Evolutionary conservation across 2,113 vertebrate genomes (phyloP), one percentile per base, ranked within the genome.

Genomic region (Rhodinocichla rosea): DNA sequence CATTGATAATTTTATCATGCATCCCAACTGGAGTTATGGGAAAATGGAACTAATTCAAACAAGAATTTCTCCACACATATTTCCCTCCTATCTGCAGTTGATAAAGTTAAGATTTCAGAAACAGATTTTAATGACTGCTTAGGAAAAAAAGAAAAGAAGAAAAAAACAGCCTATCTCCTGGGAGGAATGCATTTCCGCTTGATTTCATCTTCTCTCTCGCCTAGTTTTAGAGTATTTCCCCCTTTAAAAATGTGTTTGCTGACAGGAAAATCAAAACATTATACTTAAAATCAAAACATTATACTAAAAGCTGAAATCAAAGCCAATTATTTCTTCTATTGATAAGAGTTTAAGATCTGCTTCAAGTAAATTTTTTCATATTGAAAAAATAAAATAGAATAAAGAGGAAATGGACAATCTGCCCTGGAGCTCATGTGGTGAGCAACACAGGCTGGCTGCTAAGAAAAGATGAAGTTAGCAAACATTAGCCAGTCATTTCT

Each of bases 1-100:
- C 97, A 98, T 97, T 98, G 97, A 98, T 98, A 97, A 98, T 97
- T 97, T 98, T 97, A 98, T 98, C 97, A 93, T 97, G 97, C 89
- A 89, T 85, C 96, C 73, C 88, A 92, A 95, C 22, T 80, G 90
- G 78, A 97, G 95, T 96, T 94, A 97, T 82, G 89, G 91, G 93
- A 97, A 98, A 95, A 94, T 92, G 90, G 94, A 96, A 94, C 40
- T 75, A 53, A 88, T 95, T 98, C 79, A 94, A 87, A 91, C 89
- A 97, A 92, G n/a, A 94, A 89, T 92, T 94, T 95, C 80, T 92
- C 74, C 89, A 80, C 78, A 84, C 95, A 71, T 94, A 97, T 95
- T 94, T 97, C 82, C 2, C 47, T 91, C 63, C 73, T 97, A 95
- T 92, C 68, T 91, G 71, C 40, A 94, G 57, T 53, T 77, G 88